Percentiles rank a stretch among this genome's conserved stretches.
Conservation (phyloP, 2,797 vertebrate species). For the Sus cebifrons region DNA sequence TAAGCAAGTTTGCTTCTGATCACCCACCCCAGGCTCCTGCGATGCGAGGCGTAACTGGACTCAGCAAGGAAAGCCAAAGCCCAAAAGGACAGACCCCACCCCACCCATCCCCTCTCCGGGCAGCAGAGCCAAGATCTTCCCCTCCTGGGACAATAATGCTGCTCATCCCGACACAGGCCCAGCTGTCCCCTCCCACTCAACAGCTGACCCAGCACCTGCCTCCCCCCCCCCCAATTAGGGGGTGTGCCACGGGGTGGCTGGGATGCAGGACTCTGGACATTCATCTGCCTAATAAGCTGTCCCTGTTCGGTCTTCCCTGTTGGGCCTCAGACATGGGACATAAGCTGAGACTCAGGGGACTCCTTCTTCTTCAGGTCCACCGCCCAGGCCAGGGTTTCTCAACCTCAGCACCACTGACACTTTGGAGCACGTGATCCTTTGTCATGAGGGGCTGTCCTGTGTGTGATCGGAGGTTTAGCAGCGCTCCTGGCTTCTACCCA, state of each 20-base stretch:
- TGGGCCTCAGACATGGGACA: conserved; percentile 11
- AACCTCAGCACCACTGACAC: background rate
- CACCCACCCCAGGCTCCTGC: background rate
- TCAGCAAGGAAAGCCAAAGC: conserved; percentile 58
- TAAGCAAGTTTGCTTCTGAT: conserved; percentile 60
- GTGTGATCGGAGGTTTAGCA: background rate
- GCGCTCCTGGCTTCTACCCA: conserved; percentile 14
- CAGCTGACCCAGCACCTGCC: conserved; percentile 85
- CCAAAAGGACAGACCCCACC: background rate
- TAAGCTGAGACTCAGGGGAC: background rate
- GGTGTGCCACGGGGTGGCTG: conserved; percentile 54
- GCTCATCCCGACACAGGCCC: conserved; percentile 66
- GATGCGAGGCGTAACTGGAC: background rate
- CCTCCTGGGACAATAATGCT: conserved; percentile 75
- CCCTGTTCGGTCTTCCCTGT: background rate
- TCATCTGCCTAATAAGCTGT: background rate
- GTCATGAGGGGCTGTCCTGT: background rate
- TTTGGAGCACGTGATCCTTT: background rate
- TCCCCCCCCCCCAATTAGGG: conserved; percentile 68
- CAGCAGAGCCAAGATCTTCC: conserved; percentile 58
- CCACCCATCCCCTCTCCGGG: conserved; percentile 9
- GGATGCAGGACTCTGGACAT: conserved; percentile 52
- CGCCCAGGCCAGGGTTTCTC: background rate
- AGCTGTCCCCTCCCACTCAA: conserved; percentile 84
- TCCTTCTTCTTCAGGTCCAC: background rate